Evolutionary conservation across 2,797 vertebrate genomes (phyloP).

Genomic region (Ciconia nigra): DNA sequence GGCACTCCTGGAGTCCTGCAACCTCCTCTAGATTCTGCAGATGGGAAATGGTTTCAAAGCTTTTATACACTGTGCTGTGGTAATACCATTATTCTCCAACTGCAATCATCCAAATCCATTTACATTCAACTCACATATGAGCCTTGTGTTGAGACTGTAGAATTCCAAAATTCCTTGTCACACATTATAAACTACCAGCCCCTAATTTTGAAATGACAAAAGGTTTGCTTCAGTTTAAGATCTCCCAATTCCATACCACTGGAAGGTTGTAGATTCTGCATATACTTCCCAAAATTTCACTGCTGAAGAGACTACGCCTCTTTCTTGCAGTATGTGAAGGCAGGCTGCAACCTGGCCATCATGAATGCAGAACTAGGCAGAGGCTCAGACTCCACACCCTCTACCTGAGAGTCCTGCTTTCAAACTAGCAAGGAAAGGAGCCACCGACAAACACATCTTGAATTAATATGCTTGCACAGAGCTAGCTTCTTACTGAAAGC

Average conservation of each 20-base stretch:
- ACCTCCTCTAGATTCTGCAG: conserved; percentile 61
- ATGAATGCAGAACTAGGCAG: neutral
- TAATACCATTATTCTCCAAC: conserved; percentile 30
- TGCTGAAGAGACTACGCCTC: neutral
- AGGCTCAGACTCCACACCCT: neutral
- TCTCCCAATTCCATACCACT: neutral
- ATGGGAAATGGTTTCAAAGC: conserved; percentile 65
- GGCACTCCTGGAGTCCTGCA: conserved; percentile 62
- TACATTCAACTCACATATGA: conserved; percentile 20
- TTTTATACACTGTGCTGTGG: neutral
- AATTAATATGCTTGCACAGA: neutral
- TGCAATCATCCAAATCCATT: conserved; percentile 51
- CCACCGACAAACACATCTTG: neutral
- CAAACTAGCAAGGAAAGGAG: neutral
- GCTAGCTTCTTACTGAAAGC: neutral
- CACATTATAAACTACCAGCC: neutral
- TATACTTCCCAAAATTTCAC: neutral
- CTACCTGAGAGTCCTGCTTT: neutral
- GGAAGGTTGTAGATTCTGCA: neutral
- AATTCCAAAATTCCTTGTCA: neutral
- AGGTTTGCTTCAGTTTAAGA: neutral
- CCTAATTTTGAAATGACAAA: neutral
- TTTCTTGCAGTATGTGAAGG: neutral
- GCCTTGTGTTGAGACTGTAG: neutral
- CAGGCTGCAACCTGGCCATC: neutral